These are phyloP conservation scores for Hyphantria cunea DNA, from an alignment of 1,140 invertebrate species.

Conservation along the genomic window DNA sequence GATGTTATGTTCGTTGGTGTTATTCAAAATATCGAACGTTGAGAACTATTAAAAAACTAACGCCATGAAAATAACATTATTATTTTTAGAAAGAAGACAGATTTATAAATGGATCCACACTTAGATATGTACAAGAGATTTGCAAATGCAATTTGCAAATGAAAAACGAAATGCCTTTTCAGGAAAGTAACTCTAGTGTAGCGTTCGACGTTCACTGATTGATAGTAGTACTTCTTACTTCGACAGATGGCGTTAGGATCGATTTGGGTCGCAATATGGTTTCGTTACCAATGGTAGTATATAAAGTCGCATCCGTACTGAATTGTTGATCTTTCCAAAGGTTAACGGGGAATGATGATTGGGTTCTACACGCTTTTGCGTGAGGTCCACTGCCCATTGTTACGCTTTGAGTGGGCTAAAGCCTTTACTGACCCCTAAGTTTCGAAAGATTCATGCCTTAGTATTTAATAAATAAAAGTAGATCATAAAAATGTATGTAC, in stretches of 20 bases:
- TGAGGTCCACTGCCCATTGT: constrained; percentile 70
- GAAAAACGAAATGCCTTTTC: too few relatives aligned
- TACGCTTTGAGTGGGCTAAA: constrained; percentile 71
- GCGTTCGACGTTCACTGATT: too few relatives aligned
- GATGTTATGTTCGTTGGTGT: too few relatives aligned
- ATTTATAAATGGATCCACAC: too few relatives aligned
- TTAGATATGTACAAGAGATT: too few relatives aligned
- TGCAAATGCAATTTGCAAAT: too few relatives aligned
- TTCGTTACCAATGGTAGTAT: constrained; percentile 15
- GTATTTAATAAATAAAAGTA: constrained; percentile 11
- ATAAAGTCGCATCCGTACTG: not conserved
- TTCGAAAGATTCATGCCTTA: constrained; percentile 44
- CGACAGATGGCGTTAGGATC: constrained; percentile 53
- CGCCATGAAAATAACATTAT: too few relatives aligned
- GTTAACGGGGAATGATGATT: constrained; percentile 73
- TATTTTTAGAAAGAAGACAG: too few relatives aligned
- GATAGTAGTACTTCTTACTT: not conserved
- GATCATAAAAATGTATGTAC: too few relatives aligned
- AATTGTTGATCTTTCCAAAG: constrained; percentile 62
- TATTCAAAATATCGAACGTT: too few relatives aligned
- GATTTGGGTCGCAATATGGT: constrained; percentile 44
- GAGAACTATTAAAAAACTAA: too few relatives aligned
- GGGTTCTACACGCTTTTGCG: constrained; percentile 56
- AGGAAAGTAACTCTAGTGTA: too few relatives aligned
- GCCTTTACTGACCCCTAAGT: constrained; percentile 61